Evolutionary conservation across 2,888 invertebrate species (phyloP).

Genomic region (Acronicta leporina): DNA sequence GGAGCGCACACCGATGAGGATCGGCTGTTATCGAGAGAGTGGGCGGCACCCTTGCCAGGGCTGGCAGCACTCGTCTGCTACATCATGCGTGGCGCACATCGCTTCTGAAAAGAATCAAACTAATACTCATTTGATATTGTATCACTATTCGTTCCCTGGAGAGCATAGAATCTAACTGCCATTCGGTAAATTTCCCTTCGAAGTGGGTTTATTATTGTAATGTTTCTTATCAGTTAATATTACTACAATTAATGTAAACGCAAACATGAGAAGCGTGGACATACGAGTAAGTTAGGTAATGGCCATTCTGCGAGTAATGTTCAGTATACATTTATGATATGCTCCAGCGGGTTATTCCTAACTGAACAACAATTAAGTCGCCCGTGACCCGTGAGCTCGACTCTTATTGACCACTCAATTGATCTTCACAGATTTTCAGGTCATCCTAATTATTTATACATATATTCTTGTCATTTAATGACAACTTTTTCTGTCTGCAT

Average conservation of each 20-base stretch:
- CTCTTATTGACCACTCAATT: constrained; percentile 83
- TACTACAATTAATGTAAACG: constrained; percentile 63
- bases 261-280: constrained; percentile 62
- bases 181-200: constrained; percentile 74
- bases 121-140: constrained; percentile 15
- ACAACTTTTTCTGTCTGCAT: constrained; percentile 24
- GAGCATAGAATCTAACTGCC: constrained; percentile 51
- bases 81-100: constrained; percentile 37
- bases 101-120: constrained; percentile 23
- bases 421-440: constrained; percentile 78
- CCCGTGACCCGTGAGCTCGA: constrained; percentile 81
- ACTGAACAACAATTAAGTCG: constrained; percentile 76
- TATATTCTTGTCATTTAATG: constrained; percentile 46
- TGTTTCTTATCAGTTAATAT: constrained; percentile 70
- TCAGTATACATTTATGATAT: constrained; percentile 37
- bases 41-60: constrained; percentile 75
- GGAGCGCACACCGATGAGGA: constrained; percentile 73
- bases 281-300: constrained; percentile 51
- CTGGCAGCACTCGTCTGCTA: constrained; percentile 57
- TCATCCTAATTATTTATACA: constrained; percentile 58
- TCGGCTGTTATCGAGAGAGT: constrained; percentile 75
- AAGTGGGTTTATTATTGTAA: constrained; percentile 75
- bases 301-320: constrained; percentile 31
- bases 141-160: constrained; percentile 40
- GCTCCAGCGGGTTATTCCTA: constrained; percentile 64